Conservation (phyloP, 2,888 invertebrate genomes). For the Chymomyza procnemis region DNA sequence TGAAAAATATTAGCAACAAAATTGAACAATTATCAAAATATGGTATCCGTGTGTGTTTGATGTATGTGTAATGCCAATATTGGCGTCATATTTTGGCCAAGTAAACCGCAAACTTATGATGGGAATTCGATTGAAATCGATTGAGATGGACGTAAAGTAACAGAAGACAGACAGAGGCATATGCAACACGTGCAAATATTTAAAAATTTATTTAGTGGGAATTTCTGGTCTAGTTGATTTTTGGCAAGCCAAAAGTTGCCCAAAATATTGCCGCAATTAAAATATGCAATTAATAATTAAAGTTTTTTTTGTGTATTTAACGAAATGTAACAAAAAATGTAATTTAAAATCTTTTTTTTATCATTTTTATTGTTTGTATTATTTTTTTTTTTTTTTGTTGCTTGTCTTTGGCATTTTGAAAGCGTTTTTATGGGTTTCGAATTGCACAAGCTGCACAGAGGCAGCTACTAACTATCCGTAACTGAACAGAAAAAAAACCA, state of each 20-base stretch:
- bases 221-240: neutral
- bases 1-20: too few species aligned
- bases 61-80: too few species aligned
- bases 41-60: too few species aligned
- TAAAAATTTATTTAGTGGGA: neutral
- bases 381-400: constrained; percentile 16
- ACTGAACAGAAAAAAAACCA: constrained; percentile 25
- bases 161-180: neutral
- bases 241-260: neutral
- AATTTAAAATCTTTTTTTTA: constrained; percentile 45
- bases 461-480: neutral
- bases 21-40: too few species aligned
- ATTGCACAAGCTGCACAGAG: constrained; percentile 41
- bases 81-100: neutral
- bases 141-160: neutral
- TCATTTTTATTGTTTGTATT: constrained; percentile 27
- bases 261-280: neutral
- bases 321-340: constrained; percentile 66
- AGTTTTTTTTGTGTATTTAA: constrained; percentile 48
- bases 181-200: neutral
- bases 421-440: constrained; percentile 63
- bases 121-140: neutral
- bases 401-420: constrained; percentile 50
- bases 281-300: constrained; percentile 63
- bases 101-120: neutral